A percentile compares a stretch with the other conserved stretches of the same genome.
phyloP scores from a whole-genome alignment of 2,113 vertebrate species.

The Enhydra lutris region DNA sequence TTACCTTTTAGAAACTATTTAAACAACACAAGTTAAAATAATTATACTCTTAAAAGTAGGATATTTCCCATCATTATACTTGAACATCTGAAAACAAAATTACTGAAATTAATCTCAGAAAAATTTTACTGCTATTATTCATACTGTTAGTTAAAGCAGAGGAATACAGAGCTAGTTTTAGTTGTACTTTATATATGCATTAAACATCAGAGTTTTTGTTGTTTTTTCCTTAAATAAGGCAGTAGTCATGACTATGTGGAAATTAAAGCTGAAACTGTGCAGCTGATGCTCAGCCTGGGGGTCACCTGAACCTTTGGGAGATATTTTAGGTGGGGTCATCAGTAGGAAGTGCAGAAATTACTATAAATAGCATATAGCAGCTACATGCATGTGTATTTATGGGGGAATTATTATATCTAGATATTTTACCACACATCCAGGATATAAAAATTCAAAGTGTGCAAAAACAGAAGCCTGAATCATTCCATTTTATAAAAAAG shows the following conservation, averaged over 20 bases:
- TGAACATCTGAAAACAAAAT: not conserved
- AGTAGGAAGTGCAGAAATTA: not conserved
- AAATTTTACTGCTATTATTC: not conserved
- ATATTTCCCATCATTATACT: not conserved
- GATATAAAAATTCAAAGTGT: not conserved
- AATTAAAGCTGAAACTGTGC: not conserved
- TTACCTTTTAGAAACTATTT: not conserved
- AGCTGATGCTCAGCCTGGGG: not conserved
- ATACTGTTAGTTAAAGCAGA: not conserved
- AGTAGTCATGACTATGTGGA: not conserved
- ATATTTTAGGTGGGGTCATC: not conserved
- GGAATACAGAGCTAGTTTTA: not conserved
- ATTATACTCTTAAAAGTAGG: not conserved
- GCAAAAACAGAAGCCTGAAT: not conserved
- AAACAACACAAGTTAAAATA: not conserved
- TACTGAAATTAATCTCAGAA: not conserved
- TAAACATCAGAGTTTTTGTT: not conserved
- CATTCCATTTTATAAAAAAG: not conserved
- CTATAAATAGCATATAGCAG: not conserved
- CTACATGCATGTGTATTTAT: not conserved
- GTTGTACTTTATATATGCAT: not conserved
- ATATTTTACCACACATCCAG: not conserved
- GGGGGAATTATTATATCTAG: not conserved
- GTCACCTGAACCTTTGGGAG: not conserved
- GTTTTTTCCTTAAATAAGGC: not conserved